phyloP scores from a whole-genome alignment of 2,113 vertebrate species.

The Dascyllus trimaculatus region DNA sequence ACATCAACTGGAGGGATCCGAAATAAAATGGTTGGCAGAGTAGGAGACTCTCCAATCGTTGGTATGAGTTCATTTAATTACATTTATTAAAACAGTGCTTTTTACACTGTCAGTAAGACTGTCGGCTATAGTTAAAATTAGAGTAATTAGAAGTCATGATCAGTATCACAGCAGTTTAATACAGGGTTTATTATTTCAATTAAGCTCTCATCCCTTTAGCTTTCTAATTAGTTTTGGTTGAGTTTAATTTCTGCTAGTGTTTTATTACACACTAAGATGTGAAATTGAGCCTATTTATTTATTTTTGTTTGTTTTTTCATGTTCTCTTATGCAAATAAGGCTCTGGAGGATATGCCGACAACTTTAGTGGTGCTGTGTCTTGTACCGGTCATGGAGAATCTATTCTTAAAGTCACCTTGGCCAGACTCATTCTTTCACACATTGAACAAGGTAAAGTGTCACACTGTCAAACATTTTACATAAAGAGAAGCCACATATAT shows the following conservation, averaged over 20 bases:
- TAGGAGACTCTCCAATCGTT: conserved; percentile 88
- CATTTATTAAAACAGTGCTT: background rate
- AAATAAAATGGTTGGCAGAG: conserved; percentile 90
- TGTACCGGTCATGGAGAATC: conserved; percentile 81
- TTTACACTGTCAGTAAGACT: background rate
- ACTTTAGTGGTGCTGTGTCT: conserved; percentile 75
- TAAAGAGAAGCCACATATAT: background rate
- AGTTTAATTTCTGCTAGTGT: background rate
- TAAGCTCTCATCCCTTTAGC: too few species aligned
- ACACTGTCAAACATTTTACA: conserved; percentile 5
- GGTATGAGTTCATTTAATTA: conserved; percentile 70
- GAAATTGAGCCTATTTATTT: too few species aligned
- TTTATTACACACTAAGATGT: background rate
- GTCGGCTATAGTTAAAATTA: background rate
- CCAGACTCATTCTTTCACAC: conserved; percentile 79
- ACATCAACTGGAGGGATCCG: conserved; percentile 85
- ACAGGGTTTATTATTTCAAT: too few species aligned
- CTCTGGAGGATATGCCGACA: conserved; percentile 81
- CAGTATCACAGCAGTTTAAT: too few species aligned
- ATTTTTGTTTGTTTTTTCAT: background rate
- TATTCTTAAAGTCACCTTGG: conserved; percentile 84
- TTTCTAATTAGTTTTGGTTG: too few species aligned
- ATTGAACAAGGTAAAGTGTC: conserved; percentile 80
- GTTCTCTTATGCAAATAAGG: conserved; percentile 56
- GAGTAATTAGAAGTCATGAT: background rate